A percentile compares a stretch with the other conserved stretches of the same genome.
phyloP scores from a whole-genome alignment of 92 coral and sea anemone species.

The Siderastrea radians region DNA sequence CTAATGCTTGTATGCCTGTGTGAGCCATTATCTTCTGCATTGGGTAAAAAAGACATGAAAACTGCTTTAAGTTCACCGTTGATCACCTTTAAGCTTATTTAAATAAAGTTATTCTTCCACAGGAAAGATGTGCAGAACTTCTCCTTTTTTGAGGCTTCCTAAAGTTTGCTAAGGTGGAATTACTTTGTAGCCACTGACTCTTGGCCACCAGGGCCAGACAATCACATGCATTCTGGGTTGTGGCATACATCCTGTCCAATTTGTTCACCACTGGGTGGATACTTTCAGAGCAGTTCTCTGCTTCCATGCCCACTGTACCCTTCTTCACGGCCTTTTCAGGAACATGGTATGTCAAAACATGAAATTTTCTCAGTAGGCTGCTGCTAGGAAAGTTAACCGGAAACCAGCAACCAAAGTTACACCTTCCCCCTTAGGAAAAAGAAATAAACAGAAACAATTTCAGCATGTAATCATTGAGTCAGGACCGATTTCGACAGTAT shows the following conservation, averaged over 20 bases:
- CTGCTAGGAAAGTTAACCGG: no score
- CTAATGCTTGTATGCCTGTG: no score
- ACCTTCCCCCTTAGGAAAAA: no score
- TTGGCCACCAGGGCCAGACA: constrained; percentile 31
- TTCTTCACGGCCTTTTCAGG: constrained; percentile 36
- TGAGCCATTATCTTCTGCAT: no score
- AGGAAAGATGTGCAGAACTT: neutral
- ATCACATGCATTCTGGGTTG: constrained; percentile 30
- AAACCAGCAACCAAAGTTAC: no score
- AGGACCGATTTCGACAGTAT: no score
- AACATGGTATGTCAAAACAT: constrained; percentile 51
- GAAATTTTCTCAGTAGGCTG: no score
- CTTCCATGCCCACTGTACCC: constrained; percentile 52
- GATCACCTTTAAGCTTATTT: no score
- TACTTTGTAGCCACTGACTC: constrained; percentile 65
- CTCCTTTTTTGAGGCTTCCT: constrained; percentile 36
- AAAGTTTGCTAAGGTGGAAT: constrained; percentile 31
- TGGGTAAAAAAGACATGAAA: no score
- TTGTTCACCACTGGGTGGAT: constrained; percentile 57
- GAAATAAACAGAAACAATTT: no score
- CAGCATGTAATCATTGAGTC: no score
- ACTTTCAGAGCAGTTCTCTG: constrained; percentile 51
- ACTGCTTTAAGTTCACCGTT: no score
- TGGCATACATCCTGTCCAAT: constrained; percentile 49
- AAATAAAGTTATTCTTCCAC: constrained; percentile 54